Percentiles rank a stretch among this genome's conserved stretches.
Evolutionary conservation across 2,888 invertebrate species (phyloP).

Genomic region (Buathra laborator): DNA sequence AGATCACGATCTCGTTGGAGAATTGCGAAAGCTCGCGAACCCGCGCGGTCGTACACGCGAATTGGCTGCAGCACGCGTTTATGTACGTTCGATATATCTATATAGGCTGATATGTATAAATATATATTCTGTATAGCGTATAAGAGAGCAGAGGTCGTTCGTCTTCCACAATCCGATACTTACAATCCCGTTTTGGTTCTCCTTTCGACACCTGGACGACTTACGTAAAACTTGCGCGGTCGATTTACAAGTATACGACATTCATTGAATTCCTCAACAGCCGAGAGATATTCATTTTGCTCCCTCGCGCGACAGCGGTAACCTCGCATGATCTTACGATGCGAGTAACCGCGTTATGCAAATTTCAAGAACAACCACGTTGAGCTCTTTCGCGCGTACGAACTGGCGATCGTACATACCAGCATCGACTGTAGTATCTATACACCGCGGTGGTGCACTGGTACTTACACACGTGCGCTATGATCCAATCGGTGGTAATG

Average conservation of each 20-base stretch:
- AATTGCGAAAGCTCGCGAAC: conserved; percentile 72
- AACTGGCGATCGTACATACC: neutral
- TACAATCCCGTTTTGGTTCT: conserved; percentile 25
- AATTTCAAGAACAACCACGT: conserved; percentile 14
- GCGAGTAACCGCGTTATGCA: conserved; percentile 27
- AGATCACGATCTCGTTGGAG: conserved; percentile 75
- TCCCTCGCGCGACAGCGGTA: neutral
- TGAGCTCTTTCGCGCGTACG: neutral
- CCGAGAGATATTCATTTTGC: conserved; percentile 21
- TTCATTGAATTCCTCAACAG: conserved; percentile 24
- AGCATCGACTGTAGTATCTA: neutral
- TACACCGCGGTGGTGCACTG: neutral
- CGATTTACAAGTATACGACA: conserved; percentile 22
- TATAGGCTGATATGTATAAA: neutral
- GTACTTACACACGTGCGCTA: conserved; percentile 20
- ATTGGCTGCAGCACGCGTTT: conserved; percentile 30
- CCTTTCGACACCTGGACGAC: conserved; percentile 35
- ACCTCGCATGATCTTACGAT: neutral
- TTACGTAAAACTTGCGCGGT: conserved; percentile 32
- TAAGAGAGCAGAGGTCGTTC: conserved; percentile 27
- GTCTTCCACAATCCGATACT: conserved; percentile 45
- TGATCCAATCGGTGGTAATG: conserved; percentile 53
- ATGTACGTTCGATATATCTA: neutral
- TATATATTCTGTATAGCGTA: conserved; percentile 18
- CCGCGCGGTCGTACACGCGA: conserved; percentile 51